These are phyloP conservation scores for Heterotis niloticus DNA, from an alignment of 2,113 vertebrate species.

Conservation along the genomic window DNA sequence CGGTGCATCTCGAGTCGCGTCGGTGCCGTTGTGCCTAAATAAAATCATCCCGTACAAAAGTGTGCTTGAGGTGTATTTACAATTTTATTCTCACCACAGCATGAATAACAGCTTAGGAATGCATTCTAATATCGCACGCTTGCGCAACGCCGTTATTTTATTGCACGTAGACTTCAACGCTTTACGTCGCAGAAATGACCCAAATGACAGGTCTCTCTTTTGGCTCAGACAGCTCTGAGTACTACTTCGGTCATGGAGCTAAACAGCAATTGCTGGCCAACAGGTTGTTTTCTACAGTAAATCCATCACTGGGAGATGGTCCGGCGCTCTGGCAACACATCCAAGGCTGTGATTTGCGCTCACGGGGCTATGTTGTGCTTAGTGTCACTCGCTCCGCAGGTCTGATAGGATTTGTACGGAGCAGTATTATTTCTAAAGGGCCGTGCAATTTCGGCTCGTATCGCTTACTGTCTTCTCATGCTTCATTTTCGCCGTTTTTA, in stretches of 20 bases:
- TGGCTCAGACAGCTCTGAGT: constrained; percentile 47
- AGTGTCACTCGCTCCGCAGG: constrained; percentile 70
- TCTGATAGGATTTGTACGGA: constrained; percentile 83
- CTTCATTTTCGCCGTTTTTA: constrained; percentile 64
- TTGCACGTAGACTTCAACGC: constrained; percentile 39
- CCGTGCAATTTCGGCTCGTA: constrained; percentile 83
- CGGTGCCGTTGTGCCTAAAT: neutral
- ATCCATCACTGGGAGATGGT: constrained; percentile 82
- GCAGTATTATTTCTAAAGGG: constrained; percentile 82
- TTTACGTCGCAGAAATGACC: constrained; percentile 44
- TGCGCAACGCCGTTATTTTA: constrained; percentile 38
- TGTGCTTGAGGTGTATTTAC: constrained; percentile 12
- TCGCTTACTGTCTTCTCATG: constrained; percentile 66
- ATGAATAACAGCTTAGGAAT: constrained; percentile 11
- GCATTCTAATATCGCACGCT: constrained; percentile 25
- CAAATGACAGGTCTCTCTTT: constrained; percentile 57
- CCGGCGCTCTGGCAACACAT: constrained; percentile 61
- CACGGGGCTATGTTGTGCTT: constrained; percentile 78
- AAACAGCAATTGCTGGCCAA: constrained; percentile 64
- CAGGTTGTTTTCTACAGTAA: constrained; percentile 73
- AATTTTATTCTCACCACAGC: constrained; percentile 18
- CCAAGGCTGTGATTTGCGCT: constrained; percentile 79
- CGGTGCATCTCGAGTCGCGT: neutral
- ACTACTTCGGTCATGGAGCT: constrained; percentile 47
- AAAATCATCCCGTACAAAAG: constrained; percentile 12